A percentile compares a stretch with the other conserved stretches of the same genome.
Conservation (phyloP, 1,140 invertebrate species). For the Aleiodes sp. region DNA sequence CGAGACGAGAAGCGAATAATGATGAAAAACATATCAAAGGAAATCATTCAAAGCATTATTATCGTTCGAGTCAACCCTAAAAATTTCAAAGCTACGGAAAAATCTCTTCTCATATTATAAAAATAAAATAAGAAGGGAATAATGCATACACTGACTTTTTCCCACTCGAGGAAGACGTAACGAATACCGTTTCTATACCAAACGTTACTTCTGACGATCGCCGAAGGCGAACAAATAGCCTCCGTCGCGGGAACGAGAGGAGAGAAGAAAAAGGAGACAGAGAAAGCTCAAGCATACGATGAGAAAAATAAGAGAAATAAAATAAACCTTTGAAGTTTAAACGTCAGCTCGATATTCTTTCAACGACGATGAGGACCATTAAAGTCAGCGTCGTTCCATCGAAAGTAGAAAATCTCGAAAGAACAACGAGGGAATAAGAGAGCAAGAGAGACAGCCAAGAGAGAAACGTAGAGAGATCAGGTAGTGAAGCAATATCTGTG, state of each 20-base stretch:
- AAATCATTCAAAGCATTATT: too few relatives aligned
- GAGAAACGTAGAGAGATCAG: not conserved
- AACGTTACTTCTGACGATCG: not conserved
- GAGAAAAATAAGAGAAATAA: conserved; percentile 5
- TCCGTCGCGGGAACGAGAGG: not conserved
- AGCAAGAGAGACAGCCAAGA: not conserved
- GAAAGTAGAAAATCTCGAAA: not conserved
- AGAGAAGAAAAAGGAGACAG: not conserved
- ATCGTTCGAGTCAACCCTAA: too few relatives aligned
- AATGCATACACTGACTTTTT: not conserved
- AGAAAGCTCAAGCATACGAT: conserved; percentile 15
- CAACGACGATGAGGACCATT: conserved; percentile 8
- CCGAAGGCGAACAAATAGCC: conserved; percentile 4
- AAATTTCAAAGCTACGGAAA: too few relatives aligned
- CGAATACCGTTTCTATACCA: not conserved
- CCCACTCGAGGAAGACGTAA: not conserved
- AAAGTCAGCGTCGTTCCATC: not conserved
- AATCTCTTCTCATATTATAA: too few relatives aligned
- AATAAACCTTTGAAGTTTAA: conserved; percentile 17
- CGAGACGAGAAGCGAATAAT: too few relatives aligned
- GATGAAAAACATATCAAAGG: too few relatives aligned
- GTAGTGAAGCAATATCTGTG: not conserved
- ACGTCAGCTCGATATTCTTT: conserved; percentile 13
- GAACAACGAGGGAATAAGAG: not conserved
- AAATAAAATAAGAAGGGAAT: not conserved